A percentile compares a stretch with the other conserved stretches of the same genome.
Conservation (phyloP, 1,140 invertebrate genomes). For the Cydia fagiglandana region DNA sequence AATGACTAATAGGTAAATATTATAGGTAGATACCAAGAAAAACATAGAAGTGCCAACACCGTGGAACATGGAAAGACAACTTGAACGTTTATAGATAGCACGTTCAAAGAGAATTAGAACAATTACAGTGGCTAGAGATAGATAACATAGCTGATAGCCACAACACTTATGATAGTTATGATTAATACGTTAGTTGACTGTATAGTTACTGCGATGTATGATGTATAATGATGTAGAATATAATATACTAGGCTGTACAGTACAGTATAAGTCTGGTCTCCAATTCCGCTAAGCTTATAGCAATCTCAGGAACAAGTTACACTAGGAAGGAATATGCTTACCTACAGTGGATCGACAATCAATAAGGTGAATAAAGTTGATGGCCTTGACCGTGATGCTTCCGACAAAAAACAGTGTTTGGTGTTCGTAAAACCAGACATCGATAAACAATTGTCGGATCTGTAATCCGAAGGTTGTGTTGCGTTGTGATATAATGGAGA, state of each 20-base stretch:
- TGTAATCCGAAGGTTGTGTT: conserved; percentile 14
- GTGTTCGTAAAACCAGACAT: conserved; percentile 16
- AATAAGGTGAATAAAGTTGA: conserved; percentile 2
- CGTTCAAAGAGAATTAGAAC: background rate
- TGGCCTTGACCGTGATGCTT: conserved; percentile 2
- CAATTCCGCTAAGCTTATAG: too few relatives aligned
- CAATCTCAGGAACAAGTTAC: too few relatives aligned
- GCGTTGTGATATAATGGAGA: conserved; percentile 19
- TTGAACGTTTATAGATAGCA: background rate
- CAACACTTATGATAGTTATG: background rate
- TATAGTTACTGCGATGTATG: background rate
- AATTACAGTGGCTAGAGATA: conserved; percentile 7
- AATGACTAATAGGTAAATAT: background rate
- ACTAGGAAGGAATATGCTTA: too few relatives aligned
- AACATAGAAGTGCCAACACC: background rate
- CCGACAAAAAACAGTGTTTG: background rate
- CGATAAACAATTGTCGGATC: conserved; percentile 17
- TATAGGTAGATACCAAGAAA: background rate
- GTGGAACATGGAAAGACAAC: background rate
- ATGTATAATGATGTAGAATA: too few relatives aligned
- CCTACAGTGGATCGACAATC: background rate
- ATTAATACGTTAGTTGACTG: background rate
- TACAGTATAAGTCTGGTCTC: too few relatives aligned
- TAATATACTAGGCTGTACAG: too few relatives aligned
- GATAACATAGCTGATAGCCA: background rate